phyloP scores from a whole-genome alignment of 2,888 invertebrate genomes.

The Zygaena filipendulae region DNA sequence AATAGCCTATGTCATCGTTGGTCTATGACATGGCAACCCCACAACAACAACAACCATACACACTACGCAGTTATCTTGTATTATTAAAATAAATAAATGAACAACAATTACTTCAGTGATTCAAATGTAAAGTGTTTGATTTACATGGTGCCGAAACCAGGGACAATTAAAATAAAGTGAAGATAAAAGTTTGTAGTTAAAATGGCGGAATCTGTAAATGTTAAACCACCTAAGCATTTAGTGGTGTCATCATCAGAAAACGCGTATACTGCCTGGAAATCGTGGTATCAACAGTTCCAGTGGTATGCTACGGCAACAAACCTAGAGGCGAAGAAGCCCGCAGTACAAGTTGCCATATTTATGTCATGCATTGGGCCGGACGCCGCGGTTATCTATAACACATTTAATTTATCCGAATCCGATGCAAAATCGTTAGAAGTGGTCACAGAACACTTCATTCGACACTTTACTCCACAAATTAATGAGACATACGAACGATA shows the following conservation, averaged over 20 bases:
- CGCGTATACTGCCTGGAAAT: slow-evolving; percentile 1
- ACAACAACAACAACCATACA: too few relatives aligned
- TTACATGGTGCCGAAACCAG: too few relatives aligned
- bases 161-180: too few relatives aligned
- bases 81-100: too few relatives aligned
- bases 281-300: slow-evolving; percentile 6
- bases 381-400: slow-evolving; percentile 6
- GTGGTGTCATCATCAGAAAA: slow-evolving; percentile 1
- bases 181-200: too few relatives aligned
- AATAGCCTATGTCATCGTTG: too few relatives aligned
- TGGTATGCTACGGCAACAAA: slow-evolving; percentile 7
- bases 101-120: too few relatives aligned
- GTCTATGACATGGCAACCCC: too few relatives aligned
- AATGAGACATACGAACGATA: slow-evolving; percentile 5
- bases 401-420: background rate
- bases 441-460: background rate
- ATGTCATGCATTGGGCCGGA: slow-evolving; percentile 6
- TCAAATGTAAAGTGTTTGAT: too few relatives aligned
- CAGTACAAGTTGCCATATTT: slow-evolving; percentile 6
- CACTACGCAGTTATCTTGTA: too few relatives aligned
- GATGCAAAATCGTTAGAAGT: background rate
- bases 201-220: background rate
- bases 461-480: slow-evolving; percentile 2
- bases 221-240: slow-evolving; percentile 3
- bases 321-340: slow-evolving; percentile 4